Evolutionary conservation across 2,888 invertebrate species (phyloP), one percentile per base, ranked within the genome.

Genomic region (Osedax frankpressi): DNA sequence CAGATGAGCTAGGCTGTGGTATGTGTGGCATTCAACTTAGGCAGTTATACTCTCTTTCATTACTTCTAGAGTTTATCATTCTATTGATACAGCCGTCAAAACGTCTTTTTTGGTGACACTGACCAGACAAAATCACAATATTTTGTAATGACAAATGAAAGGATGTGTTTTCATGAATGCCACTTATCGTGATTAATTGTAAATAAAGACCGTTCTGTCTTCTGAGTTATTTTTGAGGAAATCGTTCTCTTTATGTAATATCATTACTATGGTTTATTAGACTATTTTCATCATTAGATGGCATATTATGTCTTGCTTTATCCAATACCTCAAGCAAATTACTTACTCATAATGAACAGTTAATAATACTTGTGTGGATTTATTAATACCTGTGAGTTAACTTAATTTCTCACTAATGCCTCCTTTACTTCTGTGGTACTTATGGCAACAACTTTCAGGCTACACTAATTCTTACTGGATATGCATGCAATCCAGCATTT

Each of bases 1-100:
- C 92, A 3, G 98, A 98, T 81, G 97, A 98, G 86, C 11, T 28
- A 3, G 92, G 92, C 0, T 92, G 92, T 62, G 76, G 82, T 82
- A 79, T 76, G 72, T 25, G 24, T 19, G 2, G 65, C 65, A 2
- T 62, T 62, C 63, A 62, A 62, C 63, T 62, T 62, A 62, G 63
- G 14, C 63, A 62, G 3, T 62, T 62, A 62, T 0, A 2, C 63
- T 62, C n/a, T n/a, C n/a, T n/a, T n/a, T 62, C 63, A 62, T 62
- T 62, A 62, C 63, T 62, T 3, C 63, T 62, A 62, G 63, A 11
- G 6, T 6, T 62, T 62, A 62, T 3, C 3, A 11, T 62, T 62
- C 1, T 62, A 3, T 3, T 62, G 62, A 62, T 62, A 2, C 3
- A 62, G 62, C 62, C 2, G 63, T 62, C 63, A 62, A 62, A 2